Percentiles rank a stretch among this genome's conserved stretches.
Evolutionary conservation across 2,113 vertebrate genomes (phyloP).

Genomic region (Ptilorrhoa leucosticta): DNA sequence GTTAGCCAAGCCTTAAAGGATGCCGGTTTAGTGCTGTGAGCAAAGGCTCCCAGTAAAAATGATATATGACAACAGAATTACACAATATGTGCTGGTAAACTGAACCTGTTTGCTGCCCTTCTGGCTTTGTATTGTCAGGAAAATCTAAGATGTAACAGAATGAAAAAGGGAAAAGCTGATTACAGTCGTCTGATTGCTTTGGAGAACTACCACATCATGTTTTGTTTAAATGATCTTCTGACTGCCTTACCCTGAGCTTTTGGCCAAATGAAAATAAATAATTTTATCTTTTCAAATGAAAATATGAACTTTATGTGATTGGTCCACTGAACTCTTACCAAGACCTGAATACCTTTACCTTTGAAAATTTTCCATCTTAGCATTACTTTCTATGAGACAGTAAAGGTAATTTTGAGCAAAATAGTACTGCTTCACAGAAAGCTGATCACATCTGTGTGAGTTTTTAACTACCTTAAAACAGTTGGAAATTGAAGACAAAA

Average conservation of each 20-base stretch:
- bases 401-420: neutral
- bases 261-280: neutral
- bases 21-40: neutral
- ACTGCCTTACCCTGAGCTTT: neutral
- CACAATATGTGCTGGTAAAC: neutral
- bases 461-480: neutral
- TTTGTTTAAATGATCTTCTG: neutral
- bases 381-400: neutral
- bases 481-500: neutral
- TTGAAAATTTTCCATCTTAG: neutral
- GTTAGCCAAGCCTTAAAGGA: neutral
- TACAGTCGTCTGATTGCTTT: neutral
- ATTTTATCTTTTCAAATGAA: neutral
- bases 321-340: neutral
- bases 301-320: neutral
- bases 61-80: neutral
- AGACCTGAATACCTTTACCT: neutral
- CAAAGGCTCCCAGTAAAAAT: neutral
- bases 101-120: neutral
- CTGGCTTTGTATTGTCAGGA: neutral
- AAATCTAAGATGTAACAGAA: neutral
- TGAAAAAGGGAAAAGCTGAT: neutral
- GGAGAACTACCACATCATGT: neutral
- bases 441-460: neutral
- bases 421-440: neutral